Evolutionary conservation across 2,113 vertebrate genomes (phyloP).

Genomic region (Cryptomyrus ogoouensis): DNA sequence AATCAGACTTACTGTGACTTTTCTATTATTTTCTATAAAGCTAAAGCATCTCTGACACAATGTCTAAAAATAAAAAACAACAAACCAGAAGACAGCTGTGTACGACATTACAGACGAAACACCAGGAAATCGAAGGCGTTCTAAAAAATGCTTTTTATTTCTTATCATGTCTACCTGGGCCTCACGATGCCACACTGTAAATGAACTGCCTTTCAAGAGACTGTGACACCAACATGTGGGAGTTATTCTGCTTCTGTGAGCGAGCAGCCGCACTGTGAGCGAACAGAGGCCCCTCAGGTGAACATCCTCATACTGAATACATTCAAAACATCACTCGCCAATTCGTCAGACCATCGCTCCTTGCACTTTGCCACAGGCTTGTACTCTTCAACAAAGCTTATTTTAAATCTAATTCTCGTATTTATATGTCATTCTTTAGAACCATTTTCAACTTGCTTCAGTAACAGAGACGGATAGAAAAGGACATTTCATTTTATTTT

Average conservation of each 20-base stretch:
- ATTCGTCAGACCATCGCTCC: neutral
- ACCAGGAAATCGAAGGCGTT: neutral
- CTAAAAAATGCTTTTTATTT: neutral
- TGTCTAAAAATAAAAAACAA: neutral
- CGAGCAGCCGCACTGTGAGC: neutral
- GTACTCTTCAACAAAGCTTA: slow-evolving; percentile 64
- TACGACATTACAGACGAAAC: neutral
- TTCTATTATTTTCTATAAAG: neutral
- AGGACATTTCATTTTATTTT: slow-evolving; percentile 46
- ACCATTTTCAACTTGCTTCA: slow-evolving; percentile 55
- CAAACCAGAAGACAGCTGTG: neutral
- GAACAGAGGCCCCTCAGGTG: neutral
- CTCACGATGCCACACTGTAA: neutral
- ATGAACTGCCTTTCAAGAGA: neutral
- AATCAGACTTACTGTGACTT: neutral
- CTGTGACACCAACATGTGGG: neutral
- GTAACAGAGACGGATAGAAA: slow-evolving; percentile 52
- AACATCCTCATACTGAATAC: neutral
- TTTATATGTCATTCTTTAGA: slow-evolving; percentile 69
- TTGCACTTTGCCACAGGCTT: slow-evolving; percentile 60
- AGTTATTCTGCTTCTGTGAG: neutral
- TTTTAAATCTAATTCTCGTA: slow-evolving; percentile 76
- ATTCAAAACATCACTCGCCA: neutral
- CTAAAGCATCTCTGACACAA: neutral
- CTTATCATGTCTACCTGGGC: neutral